These are phyloP conservation scores for Diabrotica virgifera DNA, from an alignment of 1,140 invertebrate genomes.

Conservation along the genomic window DNA sequence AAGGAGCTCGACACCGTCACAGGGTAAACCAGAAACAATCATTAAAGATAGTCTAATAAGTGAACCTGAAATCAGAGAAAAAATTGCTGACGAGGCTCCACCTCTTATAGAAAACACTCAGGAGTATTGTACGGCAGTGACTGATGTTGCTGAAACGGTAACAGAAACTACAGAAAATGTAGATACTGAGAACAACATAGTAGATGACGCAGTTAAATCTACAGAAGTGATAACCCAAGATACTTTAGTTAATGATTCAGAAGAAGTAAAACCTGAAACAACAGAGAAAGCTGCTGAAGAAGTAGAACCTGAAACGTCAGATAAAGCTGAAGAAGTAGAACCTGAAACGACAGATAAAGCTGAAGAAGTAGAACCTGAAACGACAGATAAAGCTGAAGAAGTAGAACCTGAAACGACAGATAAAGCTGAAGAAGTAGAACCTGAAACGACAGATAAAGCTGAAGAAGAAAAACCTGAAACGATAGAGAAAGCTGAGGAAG, in stretches of 20 bases:
- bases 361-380: neutral
- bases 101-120: neutral
- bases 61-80: neutral
- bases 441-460: neutral
- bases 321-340: neutral
- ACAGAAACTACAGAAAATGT: slow-evolving; percentile 9
- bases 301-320: neutral
- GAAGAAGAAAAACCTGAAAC: slow-evolving; percentile 6
- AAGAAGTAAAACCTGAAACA: neutral
- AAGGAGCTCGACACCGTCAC: neutral
- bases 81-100: neutral
- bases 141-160: neutral
- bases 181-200: too few species aligned
- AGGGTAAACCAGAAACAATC: slow-evolving; percentile 7
- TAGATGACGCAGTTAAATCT: neutral
- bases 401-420: neutral
- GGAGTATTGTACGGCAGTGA: neutral
- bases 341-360: neutral
- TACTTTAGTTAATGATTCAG: neutral
- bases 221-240: neutral
- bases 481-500: neutral
- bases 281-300: neutral
- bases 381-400: neutral
- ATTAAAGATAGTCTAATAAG: neutral
- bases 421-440: neutral